Evolutionary conservation across 2,113 vertebrate genomes (phyloP).

Genomic region (Oreotrochilus melanogaster): DNA sequence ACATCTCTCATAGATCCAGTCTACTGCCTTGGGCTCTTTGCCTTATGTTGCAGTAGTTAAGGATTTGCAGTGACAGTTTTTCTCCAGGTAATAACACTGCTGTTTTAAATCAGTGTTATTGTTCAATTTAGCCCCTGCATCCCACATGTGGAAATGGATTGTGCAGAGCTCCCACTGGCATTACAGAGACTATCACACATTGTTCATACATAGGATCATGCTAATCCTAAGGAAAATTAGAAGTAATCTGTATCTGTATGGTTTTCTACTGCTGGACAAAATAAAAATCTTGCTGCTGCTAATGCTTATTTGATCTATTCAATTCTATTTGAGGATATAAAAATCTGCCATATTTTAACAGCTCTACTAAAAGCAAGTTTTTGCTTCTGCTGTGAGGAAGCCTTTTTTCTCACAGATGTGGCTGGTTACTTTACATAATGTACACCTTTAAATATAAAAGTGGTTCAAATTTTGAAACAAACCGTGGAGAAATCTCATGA

Average conservation of each 20-base stretch:
- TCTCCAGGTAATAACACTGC: not conserved
- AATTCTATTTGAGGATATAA: not conserved
- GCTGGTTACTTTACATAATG: not conserved
- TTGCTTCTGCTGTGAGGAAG: not conserved
- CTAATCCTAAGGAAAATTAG: not conserved
- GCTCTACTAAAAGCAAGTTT: not conserved
- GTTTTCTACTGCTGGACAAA: not conserved
- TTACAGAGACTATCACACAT: not conserved
- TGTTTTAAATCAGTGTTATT: not conserved
- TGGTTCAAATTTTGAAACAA: not conserved
- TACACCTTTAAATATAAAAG: not conserved
- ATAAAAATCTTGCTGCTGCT: not conserved
- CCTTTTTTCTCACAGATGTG: not conserved
- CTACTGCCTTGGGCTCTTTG: not conserved
- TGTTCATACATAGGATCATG: not conserved
- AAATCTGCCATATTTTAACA: not conserved
- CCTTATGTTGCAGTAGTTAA: not conserved
- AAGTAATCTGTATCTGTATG: not conserved
- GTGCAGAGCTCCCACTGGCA: not conserved
- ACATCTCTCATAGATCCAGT: not conserved
- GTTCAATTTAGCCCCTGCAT: not conserved
- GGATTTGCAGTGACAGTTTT: not conserved
- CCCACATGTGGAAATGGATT: not conserved
- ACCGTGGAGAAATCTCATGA: not conserved
- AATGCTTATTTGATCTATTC: not conserved